Percentiles rank a stretch among this genome's conserved stretches.
phyloP scores from a whole-genome alignment of 1,140 invertebrate species.

The Plectus sambesii region DNA sequence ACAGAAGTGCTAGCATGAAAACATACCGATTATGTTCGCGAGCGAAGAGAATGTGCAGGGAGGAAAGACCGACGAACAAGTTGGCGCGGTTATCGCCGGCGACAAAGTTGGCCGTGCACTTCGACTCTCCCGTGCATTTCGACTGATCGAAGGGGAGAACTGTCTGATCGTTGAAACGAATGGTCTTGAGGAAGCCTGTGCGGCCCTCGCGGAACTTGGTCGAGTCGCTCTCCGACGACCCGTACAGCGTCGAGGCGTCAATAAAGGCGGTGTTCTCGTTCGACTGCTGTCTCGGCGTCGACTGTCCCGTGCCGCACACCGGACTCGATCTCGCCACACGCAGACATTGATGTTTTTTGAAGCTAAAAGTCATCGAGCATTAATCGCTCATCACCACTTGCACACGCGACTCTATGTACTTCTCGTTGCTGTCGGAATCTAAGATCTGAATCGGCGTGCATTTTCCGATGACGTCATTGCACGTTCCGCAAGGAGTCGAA shows the following conservation, averaged over 20 bases:
- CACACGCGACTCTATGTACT: constrained; percentile 20
- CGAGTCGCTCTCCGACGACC: constrained; percentile 38
- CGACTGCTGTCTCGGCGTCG: constrained; percentile 41
- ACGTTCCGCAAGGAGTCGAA: constrained; percentile 44
- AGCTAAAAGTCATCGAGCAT: constrained; percentile 33
- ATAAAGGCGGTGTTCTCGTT: constrained; percentile 45
- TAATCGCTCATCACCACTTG: background rate
- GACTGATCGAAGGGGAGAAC: constrained; percentile 38
- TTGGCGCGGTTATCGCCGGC: constrained; percentile 43
- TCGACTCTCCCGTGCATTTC: constrained; percentile 30
- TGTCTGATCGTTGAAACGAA: constrained; percentile 40
- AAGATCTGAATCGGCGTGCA: constrained; percentile 41
- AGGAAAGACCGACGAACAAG: constrained; percentile 39
- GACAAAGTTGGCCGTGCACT: constrained; percentile 40
- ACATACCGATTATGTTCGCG: constrained; percentile 39
- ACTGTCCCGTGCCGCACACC: constrained; percentile 41
- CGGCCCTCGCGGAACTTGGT: constrained; percentile 39
- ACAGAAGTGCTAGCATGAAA: too few relatives aligned
- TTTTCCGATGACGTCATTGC: constrained; percentile 41
- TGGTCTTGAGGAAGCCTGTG: constrained; percentile 39
- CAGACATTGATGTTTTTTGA: constrained; percentile 36
- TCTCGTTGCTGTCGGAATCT: constrained; percentile 30
- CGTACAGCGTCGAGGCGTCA: constrained; percentile 44
- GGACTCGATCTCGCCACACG: constrained; percentile 42
- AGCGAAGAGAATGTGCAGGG: constrained; percentile 42